phyloP scores from a whole-genome alignment of 1,140 invertebrate genomes.

The Spodoptera frugiperda region DNA sequence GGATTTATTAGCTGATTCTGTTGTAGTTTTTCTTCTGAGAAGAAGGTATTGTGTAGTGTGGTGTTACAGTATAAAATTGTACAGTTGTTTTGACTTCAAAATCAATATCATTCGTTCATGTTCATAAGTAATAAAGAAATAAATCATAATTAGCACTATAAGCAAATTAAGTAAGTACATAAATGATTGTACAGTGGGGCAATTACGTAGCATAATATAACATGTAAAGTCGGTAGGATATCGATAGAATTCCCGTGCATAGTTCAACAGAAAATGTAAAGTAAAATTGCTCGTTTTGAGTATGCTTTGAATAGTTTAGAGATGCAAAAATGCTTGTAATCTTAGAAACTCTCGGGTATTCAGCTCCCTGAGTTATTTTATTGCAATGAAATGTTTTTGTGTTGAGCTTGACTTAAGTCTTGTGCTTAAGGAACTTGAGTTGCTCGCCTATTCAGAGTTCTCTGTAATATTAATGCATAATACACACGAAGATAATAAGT shows the following conservation, averaged over 20 bases:
- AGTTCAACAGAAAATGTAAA: background rate
- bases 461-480: constrained; percentile 9
- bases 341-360: constrained; percentile 25
- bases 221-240: too few species aligned
- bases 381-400: constrained; percentile 28
- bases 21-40: too few species aligned
- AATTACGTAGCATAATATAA: too few species aligned
- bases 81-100: too few species aligned
- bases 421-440: background rate
- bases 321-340: constrained; percentile 35
- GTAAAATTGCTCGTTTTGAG: constrained; percentile 11
- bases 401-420: constrained; percentile 13
- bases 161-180: too few species aligned
- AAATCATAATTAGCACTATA: too few species aligned
- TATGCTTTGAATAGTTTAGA: constrained; percentile 22
- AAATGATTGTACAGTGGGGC: too few species aligned
- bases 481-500: background rate
- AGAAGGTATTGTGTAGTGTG: too few species aligned
- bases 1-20: background rate
- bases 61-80: too few species aligned
- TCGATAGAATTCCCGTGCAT: background rate
- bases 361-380: constrained; percentile 31
- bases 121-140: too few species aligned
- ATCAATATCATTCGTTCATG: too few species aligned
- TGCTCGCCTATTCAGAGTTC: background rate